Conservation (phyloP, 2,888 invertebrate genomes). For the Belgica antarctica region DNA sequence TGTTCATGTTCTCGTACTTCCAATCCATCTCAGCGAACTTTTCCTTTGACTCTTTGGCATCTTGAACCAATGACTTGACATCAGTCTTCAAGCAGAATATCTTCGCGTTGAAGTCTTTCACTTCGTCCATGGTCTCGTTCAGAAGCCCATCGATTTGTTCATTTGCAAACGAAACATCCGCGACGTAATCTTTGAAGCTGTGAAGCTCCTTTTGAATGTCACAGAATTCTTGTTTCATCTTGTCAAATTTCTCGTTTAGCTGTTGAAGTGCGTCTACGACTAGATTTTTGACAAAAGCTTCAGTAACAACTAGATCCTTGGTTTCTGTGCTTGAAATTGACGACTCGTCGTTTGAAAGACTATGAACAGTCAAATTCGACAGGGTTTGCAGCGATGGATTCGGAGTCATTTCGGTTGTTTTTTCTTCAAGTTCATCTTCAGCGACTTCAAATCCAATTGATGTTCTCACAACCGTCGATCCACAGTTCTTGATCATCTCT, state of each 20-base stretch:
- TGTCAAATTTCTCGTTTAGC: neutral
- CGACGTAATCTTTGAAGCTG: neutral
- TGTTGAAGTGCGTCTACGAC: neutral
- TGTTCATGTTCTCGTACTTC: neutral
- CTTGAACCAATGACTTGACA: neutral
- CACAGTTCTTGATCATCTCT: neutral
- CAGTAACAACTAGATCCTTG: no score
- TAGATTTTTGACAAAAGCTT: neutral
- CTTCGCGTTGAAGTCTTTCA: slow-evolving; percentile 5
- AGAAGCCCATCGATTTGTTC: slow-evolving; percentile 21
- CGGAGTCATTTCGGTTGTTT: no score
- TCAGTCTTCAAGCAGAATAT: slow-evolving; percentile 1
- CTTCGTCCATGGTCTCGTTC: neutral
- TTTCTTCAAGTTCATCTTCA: neutral
- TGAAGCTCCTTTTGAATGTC: neutral
- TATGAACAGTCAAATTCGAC: no score
- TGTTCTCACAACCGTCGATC: neutral
- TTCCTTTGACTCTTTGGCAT: neutral
- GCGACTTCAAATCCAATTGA: neutral
- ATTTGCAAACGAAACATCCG: slow-evolving; percentile 1
- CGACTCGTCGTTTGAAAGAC: no score
- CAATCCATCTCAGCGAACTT: neutral
- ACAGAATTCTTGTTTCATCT: neutral
- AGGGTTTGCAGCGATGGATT: no score
- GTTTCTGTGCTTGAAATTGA: no score